Conservation (phyloP, 2,113 vertebrate genomes). For the Brachyhypopomus gauderio region DNA sequence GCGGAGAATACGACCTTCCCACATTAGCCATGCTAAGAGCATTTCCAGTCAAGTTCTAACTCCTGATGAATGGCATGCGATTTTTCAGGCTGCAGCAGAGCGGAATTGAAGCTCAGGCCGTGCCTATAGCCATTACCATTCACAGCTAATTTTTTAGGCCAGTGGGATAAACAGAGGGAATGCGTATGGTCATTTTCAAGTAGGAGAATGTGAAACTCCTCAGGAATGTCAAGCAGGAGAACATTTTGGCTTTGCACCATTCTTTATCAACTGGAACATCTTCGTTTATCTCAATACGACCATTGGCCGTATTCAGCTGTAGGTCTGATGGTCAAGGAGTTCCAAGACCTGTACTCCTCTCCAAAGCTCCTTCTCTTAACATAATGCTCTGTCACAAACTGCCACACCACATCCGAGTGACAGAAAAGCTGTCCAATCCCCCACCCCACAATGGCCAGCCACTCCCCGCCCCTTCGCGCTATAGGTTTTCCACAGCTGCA, state of each 20-base stretch:
- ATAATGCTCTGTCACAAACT: background rate
- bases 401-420: background rate
- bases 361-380: background rate
- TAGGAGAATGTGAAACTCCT: background rate
- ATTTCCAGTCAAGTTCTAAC: background rate
- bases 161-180: background rate
- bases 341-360: background rate
- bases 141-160: background rate
- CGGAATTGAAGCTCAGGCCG: background rate
- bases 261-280: background rate
- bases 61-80: background rate
- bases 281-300: background rate
- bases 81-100: background rate
- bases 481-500: constrained; percentile 32
- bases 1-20: background rate
- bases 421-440: background rate
- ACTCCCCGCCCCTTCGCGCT: background rate
- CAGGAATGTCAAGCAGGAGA: background rate
- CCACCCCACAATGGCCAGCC: no score
- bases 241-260: background rate
- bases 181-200: background rate
- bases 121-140: background rate
- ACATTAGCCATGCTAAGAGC: background rate
- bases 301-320: background rate
- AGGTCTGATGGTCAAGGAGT: background rate